Evolutionary conservation across 2,113 vertebrate genomes (phyloP), one percentile per base, ranked within the genome.

Genomic region (Perca fluviatilis): DNA sequence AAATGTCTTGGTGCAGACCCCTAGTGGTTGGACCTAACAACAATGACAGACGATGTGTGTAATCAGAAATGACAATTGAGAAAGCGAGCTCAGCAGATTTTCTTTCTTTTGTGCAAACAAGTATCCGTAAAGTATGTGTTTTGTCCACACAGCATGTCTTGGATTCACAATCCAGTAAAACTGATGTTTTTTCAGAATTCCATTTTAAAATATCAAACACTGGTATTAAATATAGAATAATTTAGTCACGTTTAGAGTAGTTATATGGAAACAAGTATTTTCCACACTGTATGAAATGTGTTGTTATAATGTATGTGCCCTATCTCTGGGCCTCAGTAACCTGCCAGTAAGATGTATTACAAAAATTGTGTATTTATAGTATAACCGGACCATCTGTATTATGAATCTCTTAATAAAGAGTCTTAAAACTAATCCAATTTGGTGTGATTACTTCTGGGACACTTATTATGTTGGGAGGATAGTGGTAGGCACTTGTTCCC

Each of bases 1-100:
- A 96, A 93, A 93, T 89, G 74, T n/a, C 74, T 85, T 0, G 23
- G 77, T 58, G 84, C 83, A 74, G 88, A 88, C 82, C 82, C 76
- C 57, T 91, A 89, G 66, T 77, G 79, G 72, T 57, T 4, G 46
- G 49, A 33, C 27, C 50, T 10, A 25, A 64, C 0, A 51, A 27
- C 0, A 49, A 33, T 19, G 33, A 61, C 51, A 14, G 43, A 81
- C 33, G 49, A 8, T 11, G 46, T 46, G 58, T 25, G 19, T 40
- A 5, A 12, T 21, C 9, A 9, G 6, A 62, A 62, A 47, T 77
- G 47, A 67, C 16, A 1, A 40, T 6, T 58, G 19, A 66, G 49
- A 69, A 82, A 71, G 33, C 56, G 51, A 30, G 64, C 14, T 63
- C 27, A 7, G 53, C 53, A 25, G 61, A 50, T 80, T 75, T 67